Conservation (phyloP, 2,113 vertebrate genomes). For the Coregonus clupeaformis region DNA sequence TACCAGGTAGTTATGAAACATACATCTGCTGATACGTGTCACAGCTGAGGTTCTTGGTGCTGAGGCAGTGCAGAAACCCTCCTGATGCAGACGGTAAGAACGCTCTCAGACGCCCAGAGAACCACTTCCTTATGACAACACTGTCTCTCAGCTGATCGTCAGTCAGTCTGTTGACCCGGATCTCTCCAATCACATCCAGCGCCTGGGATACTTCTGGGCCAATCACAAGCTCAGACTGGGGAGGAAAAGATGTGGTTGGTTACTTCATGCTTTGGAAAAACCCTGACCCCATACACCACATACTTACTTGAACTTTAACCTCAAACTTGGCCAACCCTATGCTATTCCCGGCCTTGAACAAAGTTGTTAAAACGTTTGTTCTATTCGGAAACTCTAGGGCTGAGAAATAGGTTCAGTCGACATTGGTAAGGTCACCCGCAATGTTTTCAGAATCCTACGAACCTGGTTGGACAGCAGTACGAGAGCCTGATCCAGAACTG, state of each 20-base stretch:
- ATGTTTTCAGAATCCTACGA: neutral
- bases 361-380: neutral
- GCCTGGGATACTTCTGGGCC: conserved; percentile 36
- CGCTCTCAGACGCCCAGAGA: conserved; percentile 41
- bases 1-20: no score
- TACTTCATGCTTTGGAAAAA: no score
- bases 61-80: conserved; percentile 60
- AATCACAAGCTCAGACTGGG: conserved; percentile 31
- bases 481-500: conserved; percentile 59
- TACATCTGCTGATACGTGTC: neutral
- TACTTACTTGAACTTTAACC: neutral
- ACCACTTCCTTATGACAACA: conserved; percentile 48
- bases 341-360: neutral
- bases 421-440: neutral
- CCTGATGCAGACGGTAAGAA: conserved; percentile 57
- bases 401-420: neutral
- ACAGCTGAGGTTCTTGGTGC: conserved; percentile 22
- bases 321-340: neutral
- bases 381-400: neutral
- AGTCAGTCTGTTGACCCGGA: conserved; percentile 50
- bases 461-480: conserved; percentile 52
- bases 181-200: conserved; percentile 62
- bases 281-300: neutral
- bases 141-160: conserved; percentile 52
- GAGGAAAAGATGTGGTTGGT: neutral